phyloP scores from a whole-genome alignment of 2,888 invertebrate species.

The Priocnemis perturbator region DNA sequence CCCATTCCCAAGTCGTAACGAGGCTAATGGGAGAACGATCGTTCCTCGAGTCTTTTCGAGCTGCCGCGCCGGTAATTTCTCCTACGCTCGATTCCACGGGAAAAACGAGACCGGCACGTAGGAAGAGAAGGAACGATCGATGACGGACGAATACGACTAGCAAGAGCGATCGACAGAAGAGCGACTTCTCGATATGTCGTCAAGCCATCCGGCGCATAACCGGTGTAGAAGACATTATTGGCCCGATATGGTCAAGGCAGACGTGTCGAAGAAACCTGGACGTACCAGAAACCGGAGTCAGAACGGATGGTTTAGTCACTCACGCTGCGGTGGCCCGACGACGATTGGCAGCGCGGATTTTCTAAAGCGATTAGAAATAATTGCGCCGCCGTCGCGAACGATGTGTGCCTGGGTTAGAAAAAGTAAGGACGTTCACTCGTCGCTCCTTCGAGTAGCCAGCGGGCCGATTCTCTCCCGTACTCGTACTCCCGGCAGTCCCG shows the following conservation, averaged over 20 bases:
- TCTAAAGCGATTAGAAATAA: conserved; percentile 57
- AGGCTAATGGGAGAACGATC: conserved; percentile 70
- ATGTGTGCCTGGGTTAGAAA: background rate
- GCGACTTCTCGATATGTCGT: background rate
- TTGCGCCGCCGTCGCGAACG: conserved; percentile 35
- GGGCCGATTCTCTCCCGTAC: background rate
- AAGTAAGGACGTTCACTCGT: conserved; percentile 1
- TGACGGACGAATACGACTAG: conserved; percentile 12
- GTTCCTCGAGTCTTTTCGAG: conserved; percentile 65
- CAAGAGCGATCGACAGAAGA: background rate
- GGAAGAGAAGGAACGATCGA: conserved; percentile 55
- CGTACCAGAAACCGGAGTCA: conserved; percentile 25
- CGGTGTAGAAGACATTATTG: conserved; percentile 68
- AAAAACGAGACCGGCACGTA: conserved; percentile 60
- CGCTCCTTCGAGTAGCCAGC: background rate
- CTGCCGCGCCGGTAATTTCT: conserved; percentile 66
- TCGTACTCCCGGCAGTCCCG: background rate
- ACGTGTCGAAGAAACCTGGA: conserved; percentile 50
- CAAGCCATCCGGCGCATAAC: conserved; percentile 38
- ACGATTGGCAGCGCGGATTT: conserved; percentile 28
- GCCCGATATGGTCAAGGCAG: conserved; percentile 69
- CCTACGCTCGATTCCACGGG: conserved; percentile 64
- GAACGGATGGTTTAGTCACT: conserved; percentile 43
- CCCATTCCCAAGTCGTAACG: conserved; percentile 60
- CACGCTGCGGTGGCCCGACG: conserved; percentile 10